These are phyloP conservation scores for Tiliqua scincoides DNA, from an alignment of 2,113 vertebrate species.

Conservation along the genomic window DNA sequence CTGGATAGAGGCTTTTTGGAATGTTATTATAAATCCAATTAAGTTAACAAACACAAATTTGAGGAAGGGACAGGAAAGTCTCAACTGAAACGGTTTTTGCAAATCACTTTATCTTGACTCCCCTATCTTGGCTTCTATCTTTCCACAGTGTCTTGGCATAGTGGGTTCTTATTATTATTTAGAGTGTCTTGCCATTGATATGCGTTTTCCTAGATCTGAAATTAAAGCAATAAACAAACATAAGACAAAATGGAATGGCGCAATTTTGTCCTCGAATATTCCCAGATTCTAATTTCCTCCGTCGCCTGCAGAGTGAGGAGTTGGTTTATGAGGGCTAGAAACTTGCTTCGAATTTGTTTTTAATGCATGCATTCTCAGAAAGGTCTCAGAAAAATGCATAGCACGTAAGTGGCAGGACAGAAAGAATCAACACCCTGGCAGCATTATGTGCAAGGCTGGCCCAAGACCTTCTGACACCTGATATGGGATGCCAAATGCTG, in stretches of 20 bases:
- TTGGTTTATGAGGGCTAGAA: background rate
- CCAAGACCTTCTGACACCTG: no score
- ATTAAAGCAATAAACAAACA: background rate
- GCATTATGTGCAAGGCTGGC: no score
- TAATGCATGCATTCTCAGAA: background rate
- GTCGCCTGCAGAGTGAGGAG: no score
- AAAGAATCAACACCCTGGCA: no score
- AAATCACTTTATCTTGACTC: background rate
- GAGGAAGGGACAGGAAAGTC: background rate
- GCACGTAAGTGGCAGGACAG: no score
- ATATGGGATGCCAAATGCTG: no score
- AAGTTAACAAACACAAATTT: slow-evolving; percentile 22
- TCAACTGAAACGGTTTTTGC: slow-evolving; percentile 9
- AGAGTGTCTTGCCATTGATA: background rate
- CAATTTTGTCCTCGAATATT: background rate
- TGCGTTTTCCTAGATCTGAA: background rate
- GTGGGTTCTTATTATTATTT: background rate
- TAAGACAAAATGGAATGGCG: background rate
- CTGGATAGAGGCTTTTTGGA: slow-evolving; percentile 9
- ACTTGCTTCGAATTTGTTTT: background rate
- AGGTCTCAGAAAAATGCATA: no score
- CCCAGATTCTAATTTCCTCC: background rate
- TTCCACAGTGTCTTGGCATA: background rate
- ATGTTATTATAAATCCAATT: slow-evolving; percentile 28
- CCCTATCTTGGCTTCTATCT: background rate